These are phyloP conservation scores for Acronicta psi DNA, from an alignment of 2,888 invertebrate species.

Conservation along the genomic window DNA sequence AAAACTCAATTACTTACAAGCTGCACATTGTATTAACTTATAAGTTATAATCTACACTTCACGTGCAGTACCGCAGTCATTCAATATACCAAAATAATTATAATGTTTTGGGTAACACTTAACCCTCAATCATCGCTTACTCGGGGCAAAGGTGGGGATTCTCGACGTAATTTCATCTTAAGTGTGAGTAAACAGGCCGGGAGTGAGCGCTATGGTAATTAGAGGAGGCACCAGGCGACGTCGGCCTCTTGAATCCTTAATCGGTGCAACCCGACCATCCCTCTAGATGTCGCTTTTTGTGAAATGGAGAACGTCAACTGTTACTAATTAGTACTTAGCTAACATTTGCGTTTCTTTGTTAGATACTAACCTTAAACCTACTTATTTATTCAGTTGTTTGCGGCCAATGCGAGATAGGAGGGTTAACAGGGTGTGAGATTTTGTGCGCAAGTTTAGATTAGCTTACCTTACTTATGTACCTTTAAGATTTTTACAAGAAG, in stretches of 20 bases:
- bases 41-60: too few relatives aligned
- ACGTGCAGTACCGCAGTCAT: background rate
- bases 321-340: conserved; percentile 64
- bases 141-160: conserved; percentile 53
- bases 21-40: too few relatives aligned
- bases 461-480: too few relatives aligned
- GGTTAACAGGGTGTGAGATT: conserved; percentile 2
- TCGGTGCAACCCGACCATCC: conserved; percentile 69
- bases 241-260: conserved; percentile 80
- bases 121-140: conserved; percentile 23
- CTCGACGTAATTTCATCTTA: conserved; percentile 69
- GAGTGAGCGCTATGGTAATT: conserved; percentile 78
- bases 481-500: too few relatives aligned
- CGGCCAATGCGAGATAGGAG: background rate
- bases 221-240: conserved; percentile 59
- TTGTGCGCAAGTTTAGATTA: too few relatives aligned
- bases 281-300: conserved; percentile 62
- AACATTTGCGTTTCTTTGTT: conserved; percentile 33
- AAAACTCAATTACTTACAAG: too few relatives aligned
- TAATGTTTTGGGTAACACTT: conserved; percentile 7
- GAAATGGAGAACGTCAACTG: conserved; percentile 64
- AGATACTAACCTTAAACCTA: background rate
- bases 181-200: conserved; percentile 76
- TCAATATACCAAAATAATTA: background rate
- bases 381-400: conserved; percentile 30